A percentile compares a stretch with the other conserved stretches of the same genome.
Evolutionary conservation across 1,140 invertebrate species (phyloP).

Genomic region (Drosophila lowei): DNA sequence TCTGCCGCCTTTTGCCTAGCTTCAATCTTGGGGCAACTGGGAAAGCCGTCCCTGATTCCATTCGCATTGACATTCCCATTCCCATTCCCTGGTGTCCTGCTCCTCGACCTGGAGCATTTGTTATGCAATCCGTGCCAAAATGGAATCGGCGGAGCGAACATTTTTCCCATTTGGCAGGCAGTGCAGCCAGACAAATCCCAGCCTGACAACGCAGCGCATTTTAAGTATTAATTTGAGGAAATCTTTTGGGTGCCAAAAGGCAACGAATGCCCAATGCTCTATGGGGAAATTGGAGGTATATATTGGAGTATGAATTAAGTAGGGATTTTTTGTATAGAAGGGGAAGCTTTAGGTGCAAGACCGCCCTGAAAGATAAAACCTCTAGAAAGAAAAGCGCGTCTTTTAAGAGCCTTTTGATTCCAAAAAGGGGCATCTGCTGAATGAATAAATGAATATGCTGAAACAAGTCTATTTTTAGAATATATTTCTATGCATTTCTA

Average conservation of each 20-base stretch:
- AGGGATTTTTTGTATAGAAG: too few species aligned
- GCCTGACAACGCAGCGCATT: conserved; percentile 71
- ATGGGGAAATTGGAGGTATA: too few species aligned
- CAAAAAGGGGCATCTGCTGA: too few species aligned
- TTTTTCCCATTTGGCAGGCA: conserved; percentile 71
- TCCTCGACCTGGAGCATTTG: conserved; percentile 42
- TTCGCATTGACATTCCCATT: not conserved
- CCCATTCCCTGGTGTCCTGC: not conserved
- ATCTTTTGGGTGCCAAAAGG: conserved; percentile 3
- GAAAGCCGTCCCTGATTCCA: not conserved
- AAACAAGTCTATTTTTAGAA: too few species aligned
- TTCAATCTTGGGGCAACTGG: not conserved
- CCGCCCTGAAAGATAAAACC: too few species aligned
- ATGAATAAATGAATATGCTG: too few species aligned
- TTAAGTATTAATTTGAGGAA: conserved; percentile 73
- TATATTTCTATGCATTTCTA: too few species aligned
- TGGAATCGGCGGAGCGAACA: conserved; percentile 51
- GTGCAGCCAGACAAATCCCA: conserved; percentile 67
- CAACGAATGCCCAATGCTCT: conserved; percentile 39
- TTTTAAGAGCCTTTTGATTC: not conserved
- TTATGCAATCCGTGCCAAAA: conserved; percentile 66
- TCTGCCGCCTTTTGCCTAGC: not conserved
- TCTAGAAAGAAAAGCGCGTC: not conserved
- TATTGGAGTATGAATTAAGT: too few species aligned
- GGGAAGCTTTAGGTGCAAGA: too few species aligned